Conservation (phyloP, 2,113 vertebrate species). For the Pogona vitticeps region DNA sequence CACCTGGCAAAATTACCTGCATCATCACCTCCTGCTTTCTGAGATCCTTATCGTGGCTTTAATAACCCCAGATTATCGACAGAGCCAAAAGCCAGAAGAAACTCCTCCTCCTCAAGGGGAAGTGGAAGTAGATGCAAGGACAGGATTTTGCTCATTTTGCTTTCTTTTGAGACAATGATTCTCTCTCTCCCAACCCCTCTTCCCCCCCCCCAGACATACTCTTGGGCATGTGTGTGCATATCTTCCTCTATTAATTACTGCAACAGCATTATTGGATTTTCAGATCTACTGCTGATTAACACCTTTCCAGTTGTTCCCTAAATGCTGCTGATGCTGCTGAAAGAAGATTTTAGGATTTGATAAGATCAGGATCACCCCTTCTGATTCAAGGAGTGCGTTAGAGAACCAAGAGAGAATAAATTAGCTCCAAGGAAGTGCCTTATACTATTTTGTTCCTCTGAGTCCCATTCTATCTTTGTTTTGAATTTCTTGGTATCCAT, state of each 20-base stretch:
- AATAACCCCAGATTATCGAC: background rate
- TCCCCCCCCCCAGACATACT: background rate
- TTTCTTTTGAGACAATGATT: background rate
- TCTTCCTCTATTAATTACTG: slow-evolving; percentile 34
- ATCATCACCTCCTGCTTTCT: background rate
- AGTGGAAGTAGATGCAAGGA: background rate
- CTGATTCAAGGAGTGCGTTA: background rate
- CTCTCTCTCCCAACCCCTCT: background rate
- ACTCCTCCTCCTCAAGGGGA: accelerated
- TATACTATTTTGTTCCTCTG: background rate
- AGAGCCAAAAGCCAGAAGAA: accelerated
- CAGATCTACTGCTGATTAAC: slow-evolving; percentile 31
- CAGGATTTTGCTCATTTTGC: background rate
- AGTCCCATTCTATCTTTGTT: slow-evolving; percentile 1
- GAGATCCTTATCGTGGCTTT: slow-evolving; percentile 25
- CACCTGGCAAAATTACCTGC: background rate
- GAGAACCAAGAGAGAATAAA: background rate
- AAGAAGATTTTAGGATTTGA: slow-evolving; percentile 4
- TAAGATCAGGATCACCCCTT: background rate
- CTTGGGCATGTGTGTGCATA: accelerated
- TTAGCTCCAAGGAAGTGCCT: background rate
- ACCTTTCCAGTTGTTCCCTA: background rate
- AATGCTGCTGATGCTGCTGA: background rate
- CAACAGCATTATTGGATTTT: slow-evolving; percentile 10
- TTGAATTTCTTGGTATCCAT: background rate